Percentiles rank a stretch among this genome's conserved stretches.
Conservation (phyloP, 2,797 vertebrate species). For the Decapterus maruadsi region DNA sequence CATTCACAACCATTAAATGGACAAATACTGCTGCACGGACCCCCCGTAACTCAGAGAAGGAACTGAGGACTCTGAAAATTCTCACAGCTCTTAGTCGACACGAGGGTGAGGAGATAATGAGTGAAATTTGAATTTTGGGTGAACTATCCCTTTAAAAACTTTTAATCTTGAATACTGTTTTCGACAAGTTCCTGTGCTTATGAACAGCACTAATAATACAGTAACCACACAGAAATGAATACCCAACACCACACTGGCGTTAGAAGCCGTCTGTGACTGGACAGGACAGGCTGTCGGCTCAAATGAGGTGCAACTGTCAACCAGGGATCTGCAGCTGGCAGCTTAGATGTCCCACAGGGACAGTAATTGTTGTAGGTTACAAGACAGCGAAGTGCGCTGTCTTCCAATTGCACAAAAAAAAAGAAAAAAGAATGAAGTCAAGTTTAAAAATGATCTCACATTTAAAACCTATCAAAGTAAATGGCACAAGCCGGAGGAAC, state of each 20-base stretch:
- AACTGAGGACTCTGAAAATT: no score
- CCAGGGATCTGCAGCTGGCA: conserved; percentile 6
- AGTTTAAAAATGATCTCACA: conserved; percentile 20
- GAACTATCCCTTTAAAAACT: no score
- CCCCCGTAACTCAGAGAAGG: no score
- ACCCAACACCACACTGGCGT: background rate
- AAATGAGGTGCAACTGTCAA: conserved; percentile 18
- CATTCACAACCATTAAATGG: no score
- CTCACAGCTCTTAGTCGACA: no score
- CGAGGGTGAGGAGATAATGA: no score
- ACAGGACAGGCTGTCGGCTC: background rate
- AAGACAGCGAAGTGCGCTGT: conserved; percentile 3
- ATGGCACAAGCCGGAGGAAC: conserved; percentile 3
- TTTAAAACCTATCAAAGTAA: conserved; percentile 31
- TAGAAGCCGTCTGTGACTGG: background rate
- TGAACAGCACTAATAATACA: background rate
- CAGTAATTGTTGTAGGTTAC: background rate
- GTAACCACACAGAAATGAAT: background rate
- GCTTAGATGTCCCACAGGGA: background rate
- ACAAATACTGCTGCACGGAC: no score
- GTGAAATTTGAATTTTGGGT: no score
- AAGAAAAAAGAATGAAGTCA: background rate
- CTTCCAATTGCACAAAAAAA: background rate
- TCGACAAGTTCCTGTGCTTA: background rate
- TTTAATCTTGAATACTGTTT: background rate